These are phyloP conservation scores for Armadillidium nasatum DNA, from an alignment of 1,140 invertebrate species.

Conservation along the genomic window DNA sequence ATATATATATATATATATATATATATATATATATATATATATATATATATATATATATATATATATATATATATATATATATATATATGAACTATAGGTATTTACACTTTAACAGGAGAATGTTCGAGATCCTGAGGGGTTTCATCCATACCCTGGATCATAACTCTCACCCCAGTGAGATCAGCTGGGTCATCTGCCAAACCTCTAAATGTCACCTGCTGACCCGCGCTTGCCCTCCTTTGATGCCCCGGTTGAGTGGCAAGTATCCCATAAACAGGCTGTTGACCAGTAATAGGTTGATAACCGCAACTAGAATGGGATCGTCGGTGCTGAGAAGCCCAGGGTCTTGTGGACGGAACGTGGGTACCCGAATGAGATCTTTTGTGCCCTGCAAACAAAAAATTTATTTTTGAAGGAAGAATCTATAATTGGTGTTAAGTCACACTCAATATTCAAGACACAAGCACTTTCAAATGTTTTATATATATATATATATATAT, in stretches of 20 bases:
- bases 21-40: too few relatives aligned
- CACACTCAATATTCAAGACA: too few relatives aligned
- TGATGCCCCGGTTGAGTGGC: slow-evolving; percentile 31
- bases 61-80: background rate
- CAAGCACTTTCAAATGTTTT: too few relatives aligned
- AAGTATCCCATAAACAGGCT: slow-evolving; percentile 26
- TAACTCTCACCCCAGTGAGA: slow-evolving; percentile 1
- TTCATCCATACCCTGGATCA: background rate
- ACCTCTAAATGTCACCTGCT: slow-evolving; percentile 29
- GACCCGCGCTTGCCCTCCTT: slow-evolving; percentile 36
- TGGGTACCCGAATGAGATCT: slow-evolving; percentile 39
- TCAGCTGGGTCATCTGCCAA: slow-evolving; percentile 3
- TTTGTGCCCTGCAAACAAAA: slow-evolving; percentile 32
- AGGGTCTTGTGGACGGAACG: slow-evolving; percentile 34
- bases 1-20: too few relatives aligned
- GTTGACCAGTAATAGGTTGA: slow-evolving; percentile 27
- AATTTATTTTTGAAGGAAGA: background rate
- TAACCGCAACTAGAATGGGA: slow-evolving; percentile 41
- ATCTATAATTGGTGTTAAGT: too few relatives aligned
- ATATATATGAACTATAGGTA: background rate
- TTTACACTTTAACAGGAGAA: slow-evolving; percentile 4
- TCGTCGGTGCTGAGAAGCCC: slow-evolving; percentile 36
- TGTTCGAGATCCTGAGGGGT: background rate
- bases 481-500: too few relatives aligned
- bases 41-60: too few relatives aligned